Base-by-base conservation (phyloP, 2,888 invertebrate species). In the Dendrolimus houi region DNA sequence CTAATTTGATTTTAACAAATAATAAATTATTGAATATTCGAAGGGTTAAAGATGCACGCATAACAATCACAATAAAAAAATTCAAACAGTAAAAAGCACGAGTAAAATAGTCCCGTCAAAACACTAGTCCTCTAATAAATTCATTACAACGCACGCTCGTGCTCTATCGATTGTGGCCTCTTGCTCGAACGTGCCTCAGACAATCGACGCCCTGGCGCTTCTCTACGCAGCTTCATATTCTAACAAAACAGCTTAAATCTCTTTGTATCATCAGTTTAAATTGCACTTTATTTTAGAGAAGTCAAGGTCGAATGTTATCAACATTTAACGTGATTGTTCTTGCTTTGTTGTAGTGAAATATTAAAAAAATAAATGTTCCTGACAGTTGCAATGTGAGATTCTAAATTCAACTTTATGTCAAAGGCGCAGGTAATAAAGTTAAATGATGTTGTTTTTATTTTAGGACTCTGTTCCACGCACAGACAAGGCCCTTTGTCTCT, bases 101-200 rank as follows among this genome's bases (percentile, higher is more conserved):
- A 58, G 57, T 56, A 57, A 64, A 66, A 65, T 66, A 17, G 55
- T 54, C 71, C 64, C 66, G 69, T 68, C 70, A 75, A 74, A 78
- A 70, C 71, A 72, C 72, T 81, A 79, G 78, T 83, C 78, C 77
- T 70, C 74, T 88, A 87, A 88, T 88, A 87, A 87, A 88, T 88
- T 88, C 87, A 88, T 88, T 87, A 87, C 85, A 82, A 85, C 87
- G 87, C 87, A 84, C 87, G 86, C 85, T 80, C 88, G 88, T 88
- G 88, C 87, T 83, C 85, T 87, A 88, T 88, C 88, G 88, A 88
- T 88, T 88, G 87, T 86, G 85, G 85, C 83, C 86, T 86, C 85
- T 86, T 86, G 77, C 80, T 72, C 85, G 87, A 85, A 88, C 88
- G 88, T 88, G 88, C 87, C 87, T 75, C 79, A 87, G 84, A 88